Base-by-base conservation (phyloP, 1,140 invertebrate genomes). In the Nebria ingens region DNA sequence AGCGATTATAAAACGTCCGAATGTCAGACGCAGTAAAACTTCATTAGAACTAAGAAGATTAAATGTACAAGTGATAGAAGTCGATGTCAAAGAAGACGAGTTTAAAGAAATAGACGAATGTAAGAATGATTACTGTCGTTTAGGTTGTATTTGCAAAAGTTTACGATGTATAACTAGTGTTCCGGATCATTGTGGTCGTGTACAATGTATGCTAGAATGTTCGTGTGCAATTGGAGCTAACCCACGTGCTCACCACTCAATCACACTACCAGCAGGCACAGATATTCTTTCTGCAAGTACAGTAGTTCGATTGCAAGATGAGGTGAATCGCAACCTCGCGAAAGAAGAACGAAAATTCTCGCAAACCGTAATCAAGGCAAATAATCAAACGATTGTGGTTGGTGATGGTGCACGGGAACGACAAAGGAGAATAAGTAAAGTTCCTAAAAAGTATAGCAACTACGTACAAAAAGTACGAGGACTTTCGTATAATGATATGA, bases 131-230 rank as follows among this genome's bases (percentile, higher is more conserved):
- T 69, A 61, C 57, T 77, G 75, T 59, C 59, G 58, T 54, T 58
- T 75, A 6, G 75, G 74, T 1, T 77, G 75, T 58, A 63, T 77
- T 3, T 77, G 75, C 59, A 63, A 65, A n/a, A 74, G 70, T 57
- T 61, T 76, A 12, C 34, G 60, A 50, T 62, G 60, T 40, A 57
- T 58, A 34, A 56, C 60, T 25, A 56, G 59, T 21, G 55, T 65
- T 2, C 59, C 65, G 13, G 42, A 67, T 45, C 74, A 76, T 61
- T 77, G 75, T 58, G 66, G 68, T 21, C 61, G 65, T 57, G 42
- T 61, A 1, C 58, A 69, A 17, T 77, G 75, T 56, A 75, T 77
- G 68, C 73, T 76, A 51, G 58, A 65, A 42, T 77, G 75, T 57
- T 60, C 52, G 13, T 77, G 75, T 61, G 59, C 62, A 19, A 57